Percentiles rank a stretch among this genome's conserved stretches.
Evolutionary conservation across 2,113 vertebrate species (phyloP).

Genomic region (Larimichthys crocea): DNA sequence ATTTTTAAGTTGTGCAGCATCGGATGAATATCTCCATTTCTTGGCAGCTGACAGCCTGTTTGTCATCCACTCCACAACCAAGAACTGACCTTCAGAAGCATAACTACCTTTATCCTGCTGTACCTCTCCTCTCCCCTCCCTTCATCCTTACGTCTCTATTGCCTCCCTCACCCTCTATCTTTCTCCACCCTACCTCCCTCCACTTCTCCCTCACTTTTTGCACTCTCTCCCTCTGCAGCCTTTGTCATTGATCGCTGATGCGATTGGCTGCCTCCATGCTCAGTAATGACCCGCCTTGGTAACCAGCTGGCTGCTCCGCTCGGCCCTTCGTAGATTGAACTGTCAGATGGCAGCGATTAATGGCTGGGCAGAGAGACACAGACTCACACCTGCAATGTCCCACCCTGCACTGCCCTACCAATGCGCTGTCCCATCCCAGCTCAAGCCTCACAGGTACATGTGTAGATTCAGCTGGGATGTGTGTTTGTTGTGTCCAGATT

Average conservation of each 20-base stretch:
- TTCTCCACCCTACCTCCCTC: constrained; percentile 46
- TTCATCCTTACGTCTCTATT: constrained; percentile 52
- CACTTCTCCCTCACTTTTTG: constrained; percentile 60
- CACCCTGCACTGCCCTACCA: constrained; percentile 51
- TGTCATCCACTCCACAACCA: constrained; percentile 91
- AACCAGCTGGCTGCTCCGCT: constrained; percentile 75
- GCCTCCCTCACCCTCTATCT: constrained; percentile 61
- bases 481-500: constrained; percentile 13
- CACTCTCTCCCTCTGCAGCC: constrained; percentile 81
- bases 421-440: constrained; percentile 23
- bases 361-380: constrained; percentile 94
- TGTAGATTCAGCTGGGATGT: not conserved
- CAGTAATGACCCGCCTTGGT: constrained; percentile 99
- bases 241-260: constrained; percentile 99
- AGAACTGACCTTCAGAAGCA: constrained; percentile 95
- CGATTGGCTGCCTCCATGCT: constrained; percentile 98
- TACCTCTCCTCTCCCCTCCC: constrained; percentile 58
- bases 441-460: constrained; percentile 29
- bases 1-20: constrained; percentile 86
- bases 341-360: constrained; percentile 99
- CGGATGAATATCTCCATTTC: constrained; percentile 90
- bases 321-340: constrained; percentile 96
- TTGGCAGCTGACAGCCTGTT: constrained; percentile 95
- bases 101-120: constrained; percentile 70
- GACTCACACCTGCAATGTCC: constrained; percentile 88